Evolutionary conservation across 2,888 invertebrate species (phyloP).

Genomic region (Cheilosia grossa): DNA sequence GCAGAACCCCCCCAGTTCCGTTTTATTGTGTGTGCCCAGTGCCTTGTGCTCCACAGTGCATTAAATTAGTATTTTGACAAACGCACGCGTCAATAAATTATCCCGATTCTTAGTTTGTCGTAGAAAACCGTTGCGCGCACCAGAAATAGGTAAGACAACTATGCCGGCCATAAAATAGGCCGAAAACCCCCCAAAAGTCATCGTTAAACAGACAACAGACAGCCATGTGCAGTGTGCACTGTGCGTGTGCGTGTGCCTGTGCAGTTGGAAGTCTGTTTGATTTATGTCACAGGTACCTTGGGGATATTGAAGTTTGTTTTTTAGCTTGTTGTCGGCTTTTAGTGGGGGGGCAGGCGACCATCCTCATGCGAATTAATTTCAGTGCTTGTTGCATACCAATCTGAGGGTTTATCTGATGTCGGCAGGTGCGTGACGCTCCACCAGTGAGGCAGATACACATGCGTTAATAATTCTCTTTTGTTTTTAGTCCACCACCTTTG

Average conservation of each 20-base stretch:
- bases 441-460: conserved; percentile 18
- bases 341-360: neutral
- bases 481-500: conserved; percentile 9
- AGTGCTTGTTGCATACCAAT: conserved; percentile 28
- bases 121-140: conserved; percentile 38
- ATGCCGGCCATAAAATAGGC: conserved; percentile 31
- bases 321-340: neutral
- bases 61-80: conserved; percentile 33
- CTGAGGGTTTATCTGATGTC: conserved; percentile 40
- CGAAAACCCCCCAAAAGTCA: conserved; percentile 5
- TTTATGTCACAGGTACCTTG: conserved; percentile 19
- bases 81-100: conserved; percentile 62
- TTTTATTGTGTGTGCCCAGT: neutral
- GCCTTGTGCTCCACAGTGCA: conserved; percentile 6
- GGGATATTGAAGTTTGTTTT: too few species aligned
- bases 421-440: conserved; percentile 53
- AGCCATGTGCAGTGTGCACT: conserved; percentile 12
- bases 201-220: conserved; percentile 41
- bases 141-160: conserved; percentile 1
- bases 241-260: too few species aligned
- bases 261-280: conserved; percentile 37
- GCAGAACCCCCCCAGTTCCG: neutral
- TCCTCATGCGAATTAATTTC: conserved; percentile 50
- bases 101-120: conserved; percentile 37
- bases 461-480: conserved; percentile 13